Base-by-base conservation (phyloP, 2,888 invertebrate species). In the Sinhomidia bicolor region DNA sequence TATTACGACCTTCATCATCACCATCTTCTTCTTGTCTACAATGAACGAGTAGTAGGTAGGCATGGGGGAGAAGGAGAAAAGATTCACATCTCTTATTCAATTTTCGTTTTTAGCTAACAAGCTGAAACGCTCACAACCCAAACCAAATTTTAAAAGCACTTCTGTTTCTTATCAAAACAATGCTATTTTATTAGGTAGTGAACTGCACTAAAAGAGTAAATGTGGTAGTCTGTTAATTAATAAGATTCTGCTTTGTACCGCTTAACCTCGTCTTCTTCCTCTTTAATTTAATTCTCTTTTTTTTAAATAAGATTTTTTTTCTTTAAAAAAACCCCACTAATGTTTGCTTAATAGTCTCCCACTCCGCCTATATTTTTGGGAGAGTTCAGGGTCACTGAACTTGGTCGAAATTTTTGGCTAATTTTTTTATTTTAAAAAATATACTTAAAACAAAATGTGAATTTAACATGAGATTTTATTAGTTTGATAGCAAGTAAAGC, bases 321-420 rank as follows among this genome's bases (percentile, higher is more conserved):
- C n/a, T n/a, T n/a, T n/a, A n/a, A n/a, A n/a, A n/a, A 74, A 74
- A 47, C 26, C 36, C 17, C 0, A 36, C 36, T 36, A 36, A n/a
- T n/a, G n/a, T 36, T 36, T 5, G 7, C 7, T 20, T 71, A 36
- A 23, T 44, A 71, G 41, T 23, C 36, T 68, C 36, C n/a, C 10
- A 2, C 29, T 17, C 7, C 36, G 17, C 36, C 36, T 68, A 36
- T 29, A 57, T 57, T 36, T 57, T 79, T 20, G 26, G 20, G 26
- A 79, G 17, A 23, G 85, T 78, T 85, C 79, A 79, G 65, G 85
- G 85, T 84, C 76, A 76, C 60, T 76, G 84, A 79, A 85, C 78
- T 68, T 20, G 23, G 68, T 10, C 26, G n/a, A 29, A 51, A 14
- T 54, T 82, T 68, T 82, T 82, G 82, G 78, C 41, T 44, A 44